A percentile compares a stretch with the other conserved stretches of the same genome.
Conservation (phyloP, 1,140 invertebrate genomes). For the Ladona fulva region DNA sequence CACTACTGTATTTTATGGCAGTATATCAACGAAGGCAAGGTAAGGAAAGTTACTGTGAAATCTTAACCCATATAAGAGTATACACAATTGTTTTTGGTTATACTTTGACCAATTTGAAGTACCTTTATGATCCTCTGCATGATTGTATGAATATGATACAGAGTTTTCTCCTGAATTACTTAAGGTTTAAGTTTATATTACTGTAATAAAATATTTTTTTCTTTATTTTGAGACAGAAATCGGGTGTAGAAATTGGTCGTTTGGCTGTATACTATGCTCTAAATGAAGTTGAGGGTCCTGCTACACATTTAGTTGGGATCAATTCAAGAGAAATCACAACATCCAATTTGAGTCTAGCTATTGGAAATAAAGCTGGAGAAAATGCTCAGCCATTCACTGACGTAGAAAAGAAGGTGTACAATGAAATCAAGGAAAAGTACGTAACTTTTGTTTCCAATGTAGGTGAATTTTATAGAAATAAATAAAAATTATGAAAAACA, state of each 20-base stretch:
- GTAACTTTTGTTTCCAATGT: no score
- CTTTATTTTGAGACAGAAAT: slow-evolving; percentile 37
- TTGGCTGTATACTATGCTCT: slow-evolving; percentile 58
- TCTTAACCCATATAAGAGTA: no score
- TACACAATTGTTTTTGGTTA: no score
- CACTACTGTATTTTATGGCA: no score
- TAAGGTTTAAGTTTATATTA: slow-evolving; percentile 12
- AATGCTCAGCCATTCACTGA: slow-evolving; percentile 45
- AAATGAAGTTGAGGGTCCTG: slow-evolving; percentile 36
- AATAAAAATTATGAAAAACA: no score
- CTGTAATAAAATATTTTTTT: slow-evolving; percentile 13
- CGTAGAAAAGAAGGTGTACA: slow-evolving; percentile 48
- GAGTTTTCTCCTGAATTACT: no score
- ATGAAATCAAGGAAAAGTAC: slow-evolving; percentile 54
- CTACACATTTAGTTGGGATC: slow-evolving; percentile 60
- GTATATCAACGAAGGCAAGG: no score
- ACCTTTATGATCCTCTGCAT: no score
- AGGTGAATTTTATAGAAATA: no score
- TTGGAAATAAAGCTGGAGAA: not conserved
- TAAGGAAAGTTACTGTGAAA: no score
- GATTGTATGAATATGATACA: no score
- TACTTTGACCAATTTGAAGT: no score
- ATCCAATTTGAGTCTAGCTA: slow-evolving; percentile 48
- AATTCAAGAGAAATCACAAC: slow-evolving; percentile 49
- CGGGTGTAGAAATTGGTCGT: slow-evolving; percentile 57